phyloP scores from a whole-genome alignment of 2,797 vertebrate genomes.

The Mormyrops attenuatus region DNA sequence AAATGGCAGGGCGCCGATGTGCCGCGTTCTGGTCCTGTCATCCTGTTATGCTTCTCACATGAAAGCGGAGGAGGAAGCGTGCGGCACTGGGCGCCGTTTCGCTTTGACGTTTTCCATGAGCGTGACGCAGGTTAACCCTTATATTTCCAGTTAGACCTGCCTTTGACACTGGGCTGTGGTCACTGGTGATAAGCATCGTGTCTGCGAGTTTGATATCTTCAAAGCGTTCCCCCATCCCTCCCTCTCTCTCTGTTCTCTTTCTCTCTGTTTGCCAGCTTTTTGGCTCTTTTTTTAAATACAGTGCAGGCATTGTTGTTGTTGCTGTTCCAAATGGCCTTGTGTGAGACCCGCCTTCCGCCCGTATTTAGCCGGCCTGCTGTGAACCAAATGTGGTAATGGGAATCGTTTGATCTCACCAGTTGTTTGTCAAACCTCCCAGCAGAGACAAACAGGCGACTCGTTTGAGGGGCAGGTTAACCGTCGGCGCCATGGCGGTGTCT shows the following conservation, averaged over 20 bases:
- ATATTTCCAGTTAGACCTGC: slow-evolving; percentile 49
- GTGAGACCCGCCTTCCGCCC: not conserved
- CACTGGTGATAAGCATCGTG: not conserved
- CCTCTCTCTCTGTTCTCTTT: not conserved
- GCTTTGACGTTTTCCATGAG: slow-evolving; percentile 44
- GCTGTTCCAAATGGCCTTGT: not conserved
- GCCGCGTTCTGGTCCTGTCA: slow-evolving; percentile 20
- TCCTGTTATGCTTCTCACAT: slow-evolving; percentile 56
- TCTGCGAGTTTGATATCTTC: not conserved
- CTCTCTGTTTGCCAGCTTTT: not conserved
- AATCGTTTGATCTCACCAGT: not conserved
- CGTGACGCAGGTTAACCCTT: slow-evolving; percentile 36
- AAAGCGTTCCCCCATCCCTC: not conserved
- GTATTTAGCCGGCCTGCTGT: not conserved
- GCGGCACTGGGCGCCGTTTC: slow-evolving; percentile 41
- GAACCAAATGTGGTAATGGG: not conserved
- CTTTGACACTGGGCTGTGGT: slow-evolving; percentile 36
- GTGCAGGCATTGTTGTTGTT: not conserved
- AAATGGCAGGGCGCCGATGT: not conserved
- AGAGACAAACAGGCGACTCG: not conserved
- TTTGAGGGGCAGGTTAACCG: not conserved
- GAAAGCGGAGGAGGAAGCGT: slow-evolving; percentile 35
- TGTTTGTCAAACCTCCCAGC: not conserved
- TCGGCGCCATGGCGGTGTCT: not conserved
- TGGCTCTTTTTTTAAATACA: not conserved